Evolutionary conservation across 2,888 invertebrate genomes (phyloP).

Genomic region (Kuschelorhynchus macadamiae): DNA sequence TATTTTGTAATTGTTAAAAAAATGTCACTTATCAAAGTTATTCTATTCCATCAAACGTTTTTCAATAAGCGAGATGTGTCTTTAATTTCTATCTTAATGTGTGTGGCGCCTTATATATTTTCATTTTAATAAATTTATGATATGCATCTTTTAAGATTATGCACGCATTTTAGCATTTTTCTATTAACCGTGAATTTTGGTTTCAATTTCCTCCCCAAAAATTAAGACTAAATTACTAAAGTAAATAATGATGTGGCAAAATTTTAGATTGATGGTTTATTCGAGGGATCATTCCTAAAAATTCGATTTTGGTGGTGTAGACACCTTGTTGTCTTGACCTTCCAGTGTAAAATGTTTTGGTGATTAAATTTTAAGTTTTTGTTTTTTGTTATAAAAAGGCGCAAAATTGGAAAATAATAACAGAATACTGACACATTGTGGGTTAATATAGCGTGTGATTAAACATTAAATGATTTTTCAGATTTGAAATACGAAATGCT

Average conservation of each 20-base stretch:
- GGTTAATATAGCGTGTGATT: constrained; percentile 25
- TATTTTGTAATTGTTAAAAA: too few species aligned
- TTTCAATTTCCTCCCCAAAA: constrained; percentile 43
- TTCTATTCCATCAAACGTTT: too few species aligned
- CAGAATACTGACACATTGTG: constrained; percentile 1
- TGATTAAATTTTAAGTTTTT: constrained; percentile 17
- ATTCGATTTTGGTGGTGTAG: neutral
- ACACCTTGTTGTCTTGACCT: constrained; percentile 1
- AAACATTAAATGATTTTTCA: too few species aligned
- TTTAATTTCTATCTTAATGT: too few species aligned
- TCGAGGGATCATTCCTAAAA: constrained; percentile 3
- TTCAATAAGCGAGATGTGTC: too few species aligned
- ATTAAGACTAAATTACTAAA: constrained; percentile 46
- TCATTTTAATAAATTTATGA: constrained; percentile 14
- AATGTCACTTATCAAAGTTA: too few species aligned
- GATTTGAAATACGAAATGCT: too few species aligned
- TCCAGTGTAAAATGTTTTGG: constrained; percentile 10
- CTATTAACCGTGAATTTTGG: constrained; percentile 28
- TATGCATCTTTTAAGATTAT: constrained; percentile 30
- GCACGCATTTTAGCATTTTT: constrained; percentile 29
- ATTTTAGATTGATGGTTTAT: constrained; percentile 19
- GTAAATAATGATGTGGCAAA: constrained; percentile 41
- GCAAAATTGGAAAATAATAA: constrained; percentile 24
- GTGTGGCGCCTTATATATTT: neutral
- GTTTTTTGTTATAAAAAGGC: constrained; percentile 18